phyloP scores from a whole-genome alignment of 92 coral and sea anemone species.

The Meandrina meandrites region DNA sequence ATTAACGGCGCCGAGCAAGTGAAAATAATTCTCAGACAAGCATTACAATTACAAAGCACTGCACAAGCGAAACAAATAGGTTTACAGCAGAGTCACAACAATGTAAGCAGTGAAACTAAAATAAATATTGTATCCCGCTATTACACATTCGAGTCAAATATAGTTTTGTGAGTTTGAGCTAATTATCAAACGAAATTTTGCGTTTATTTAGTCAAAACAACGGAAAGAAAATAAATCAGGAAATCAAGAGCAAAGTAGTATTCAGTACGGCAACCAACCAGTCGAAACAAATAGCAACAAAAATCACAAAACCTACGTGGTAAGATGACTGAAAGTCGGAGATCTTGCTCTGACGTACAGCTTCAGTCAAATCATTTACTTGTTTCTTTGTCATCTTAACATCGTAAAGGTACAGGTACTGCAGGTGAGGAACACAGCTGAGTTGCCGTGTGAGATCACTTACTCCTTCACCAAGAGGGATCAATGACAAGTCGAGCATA shows the following conservation, averaged over 20 bases:
- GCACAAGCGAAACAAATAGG: background rate
- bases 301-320: constrained; percentile 18
- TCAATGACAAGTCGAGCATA: background rate
- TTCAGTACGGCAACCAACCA: background rate
- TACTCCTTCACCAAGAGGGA: constrained; percentile 21
- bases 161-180: background rate
- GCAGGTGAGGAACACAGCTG: constrained; percentile 14
- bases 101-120: background rate
- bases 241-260: background rate
- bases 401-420: background rate
- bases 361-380: constrained; percentile 5
- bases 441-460: constrained; percentile 6
- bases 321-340: background rate
- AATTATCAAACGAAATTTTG: background rate
- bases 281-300: background rate
- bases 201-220: background rate
- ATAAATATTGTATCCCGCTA: background rate
- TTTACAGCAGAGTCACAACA: background rate
- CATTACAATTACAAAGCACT: background rate
- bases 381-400: constrained; percentile 25
- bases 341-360: constrained; percentile 16
- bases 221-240: background rate
- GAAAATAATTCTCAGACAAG: background rate
- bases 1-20: background rate
- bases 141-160: background rate